phyloP scores from a whole-genome alignment of 1,140 invertebrate species.

The Scaptomyza graminum region DNA sequence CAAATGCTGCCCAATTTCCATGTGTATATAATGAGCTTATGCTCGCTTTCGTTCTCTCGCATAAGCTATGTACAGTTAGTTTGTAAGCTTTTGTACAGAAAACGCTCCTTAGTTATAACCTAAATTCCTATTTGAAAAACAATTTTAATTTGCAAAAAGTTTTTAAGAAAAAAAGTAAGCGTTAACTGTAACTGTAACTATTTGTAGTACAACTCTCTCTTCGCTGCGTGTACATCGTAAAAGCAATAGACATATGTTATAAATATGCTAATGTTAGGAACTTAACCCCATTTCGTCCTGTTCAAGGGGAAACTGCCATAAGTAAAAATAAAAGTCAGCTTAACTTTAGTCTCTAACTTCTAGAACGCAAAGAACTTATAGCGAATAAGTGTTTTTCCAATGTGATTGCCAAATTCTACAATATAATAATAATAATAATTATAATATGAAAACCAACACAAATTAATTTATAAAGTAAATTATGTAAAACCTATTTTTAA shows the following conservation, averaged over 20 bases:
- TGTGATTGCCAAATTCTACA: constrained; percentile 82
- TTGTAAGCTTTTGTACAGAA: constrained; percentile 28
- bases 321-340: constrained; percentile 37
- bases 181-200: constrained; percentile 12
- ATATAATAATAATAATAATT: constrained; percentile 47
- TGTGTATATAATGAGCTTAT: constrained; percentile 46
- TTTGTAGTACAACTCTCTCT: constrained; percentile 47
- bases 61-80: constrained; percentile 65
- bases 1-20: neutral
- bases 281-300: constrained; percentile 15
- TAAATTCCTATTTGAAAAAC: too few relatives aligned
- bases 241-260: constrained; percentile 67
- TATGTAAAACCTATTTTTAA: constrained; percentile 24
- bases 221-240: constrained; percentile 75
- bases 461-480: constrained; percentile 63
- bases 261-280: constrained; percentile 24
- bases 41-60: neutral
- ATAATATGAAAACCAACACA: constrained; percentile 21
- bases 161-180: neutral
- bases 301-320: constrained; percentile 40
- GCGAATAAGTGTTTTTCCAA: constrained; percentile 79
- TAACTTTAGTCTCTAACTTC: constrained; percentile 37
- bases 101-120: constrained; percentile 25
- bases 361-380: constrained; percentile 77
- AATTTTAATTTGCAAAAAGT: neutral